Evolutionary conservation across 2,113 vertebrate species (phyloP), one percentile per base, ranked within the genome.

Genomic region (Seriola dumerili): DNA sequence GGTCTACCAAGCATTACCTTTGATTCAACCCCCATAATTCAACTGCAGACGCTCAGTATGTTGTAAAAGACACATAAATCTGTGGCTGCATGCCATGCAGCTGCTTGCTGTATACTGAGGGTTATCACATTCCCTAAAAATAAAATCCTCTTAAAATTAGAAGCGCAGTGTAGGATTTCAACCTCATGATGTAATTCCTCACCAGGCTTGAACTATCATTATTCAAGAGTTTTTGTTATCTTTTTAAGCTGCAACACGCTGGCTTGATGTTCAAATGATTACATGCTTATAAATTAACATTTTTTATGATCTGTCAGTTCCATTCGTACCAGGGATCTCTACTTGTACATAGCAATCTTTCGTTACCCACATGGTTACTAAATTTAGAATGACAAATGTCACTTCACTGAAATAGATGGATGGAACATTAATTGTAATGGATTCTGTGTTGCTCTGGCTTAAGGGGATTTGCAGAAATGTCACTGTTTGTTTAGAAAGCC

Each of bases 321-420:
- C 71, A 86, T 81, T 70, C 32, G 1, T 29, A 76, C 83, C 79
- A 65, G 46, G 71, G 55, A 68, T 77, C 73, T 29, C 29, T 65
- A 2, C 44, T 34, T 23, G 42, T n/a, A 61, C 72, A 86, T 58
- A 36, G 63, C 54, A 48, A 76, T 75, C 42, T 87, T 86, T 86
- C 55, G 80, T 80, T 84, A 81, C 73, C 73, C 76, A 84, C 38
- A 66, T 79, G 70, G 17, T 77, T 42, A 19, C 83, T 83, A 85
- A 84, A 81, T 44, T 85, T 83, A 88, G 76, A 76, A 19, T 76
- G 74, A 81, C 67, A 83, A 75, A 86, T 89, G 78, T 86, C 76
- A 80, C 44, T 59, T 84, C 16, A 32, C 55, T 23, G 54, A 87
- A 91, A 84, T 92, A 89, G 78, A 82, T 46, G 46, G 54, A 52